A percentile compares a stretch with the other conserved stretches of the same genome.
These are phyloP conservation scores for Diarsia brunnea DNA, from an alignment of 2,888 invertebrate species.

Conservation along the genomic window DNA sequence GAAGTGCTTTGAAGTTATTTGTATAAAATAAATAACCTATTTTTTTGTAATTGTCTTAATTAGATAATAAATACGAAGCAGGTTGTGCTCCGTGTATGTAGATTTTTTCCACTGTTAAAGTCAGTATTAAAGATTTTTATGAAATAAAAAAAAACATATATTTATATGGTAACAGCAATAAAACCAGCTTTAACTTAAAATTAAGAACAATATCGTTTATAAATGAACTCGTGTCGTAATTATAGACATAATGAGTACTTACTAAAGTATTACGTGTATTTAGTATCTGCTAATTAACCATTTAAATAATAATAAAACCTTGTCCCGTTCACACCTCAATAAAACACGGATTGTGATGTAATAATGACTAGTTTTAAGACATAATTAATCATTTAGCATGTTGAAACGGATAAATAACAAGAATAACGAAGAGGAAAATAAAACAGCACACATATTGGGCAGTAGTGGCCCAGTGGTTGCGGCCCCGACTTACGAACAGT, in stretches of 20 bases:
- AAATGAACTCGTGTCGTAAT: conserved; percentile 3
- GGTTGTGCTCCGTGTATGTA: too few relatives aligned
- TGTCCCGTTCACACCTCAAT: conserved; percentile 51
- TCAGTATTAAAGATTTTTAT: not conserved
- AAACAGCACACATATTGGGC: too few relatives aligned
- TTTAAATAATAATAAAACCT: conserved; percentile 41
- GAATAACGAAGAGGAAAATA: too few relatives aligned
- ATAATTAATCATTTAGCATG: not conserved
- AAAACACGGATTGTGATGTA: conserved; percentile 30
- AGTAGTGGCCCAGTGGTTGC: too few relatives aligned
- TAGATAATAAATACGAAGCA: not conserved
- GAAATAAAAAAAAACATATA: not conserved
- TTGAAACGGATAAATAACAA: not conserved
- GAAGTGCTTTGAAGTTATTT: conserved; percentile 21
- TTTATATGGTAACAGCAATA: not conserved
- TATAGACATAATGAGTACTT: conserved; percentile 35
- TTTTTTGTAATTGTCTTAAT: not conserved
- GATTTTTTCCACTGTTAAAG: not conserved
- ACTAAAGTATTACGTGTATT: conserved; percentile 17
- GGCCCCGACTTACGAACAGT: too few relatives aligned
- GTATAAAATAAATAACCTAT: not conserved
- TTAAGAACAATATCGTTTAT: conserved; percentile 19
- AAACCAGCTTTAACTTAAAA: not conserved
- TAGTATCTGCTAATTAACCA: conserved; percentile 38
- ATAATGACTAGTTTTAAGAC: conserved; percentile 18